Evolutionary conservation across 2,113 vertebrate genomes (phyloP), one percentile per base, ranked within the genome.

Genomic region (Hydropotes inermis): DNA sequence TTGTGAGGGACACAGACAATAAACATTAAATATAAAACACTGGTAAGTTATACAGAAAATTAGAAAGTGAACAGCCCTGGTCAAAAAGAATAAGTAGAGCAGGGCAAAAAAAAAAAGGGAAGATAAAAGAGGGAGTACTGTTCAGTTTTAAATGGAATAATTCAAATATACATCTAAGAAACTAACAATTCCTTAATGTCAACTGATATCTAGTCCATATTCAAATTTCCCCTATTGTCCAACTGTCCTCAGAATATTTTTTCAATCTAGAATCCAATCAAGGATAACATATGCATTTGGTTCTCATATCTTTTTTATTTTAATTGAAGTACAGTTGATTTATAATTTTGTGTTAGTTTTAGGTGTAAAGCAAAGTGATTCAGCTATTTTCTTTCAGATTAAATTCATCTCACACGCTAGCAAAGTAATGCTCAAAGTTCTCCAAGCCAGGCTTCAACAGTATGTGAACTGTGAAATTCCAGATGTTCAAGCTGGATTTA

Each of bases 61-160:
- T 79, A 94, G 17, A 86, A 94, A 86, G 45, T 54, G 5, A 12
- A 57, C 70, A 39, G 39, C 61, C 89, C 25, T 55, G 33, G 54
- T 9, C 10, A 82, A 74, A 87, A 50, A 81, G 11, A 91, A 25
- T 43, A 87, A 91, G 16, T 28, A 67, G 45, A 91, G 27, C 15
- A 30, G 30, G 17, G 13, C 67, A 61, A 64, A 27, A 43, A 82
- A 43, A 82, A 3, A 52, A 33, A n/a, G 13, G 33, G 17, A 60
- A 15, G 25, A 74, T 21, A 82, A 55, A n/a, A 23, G 13, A 74
- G 52, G 45, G 12, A 82, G 30, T 57, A 50, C 16, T 8, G 74
- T 70, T 89, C 45, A 92, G 61, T 96, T 97, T 91, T 96, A 84
- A 61, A 64, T n/a, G 55, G 33, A 93, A 78, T 52, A 79, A 21